These are phyloP conservation scores for Lithosia quadra DNA, from an alignment of 2,888 invertebrate species.

Conservation along the genomic window DNA sequence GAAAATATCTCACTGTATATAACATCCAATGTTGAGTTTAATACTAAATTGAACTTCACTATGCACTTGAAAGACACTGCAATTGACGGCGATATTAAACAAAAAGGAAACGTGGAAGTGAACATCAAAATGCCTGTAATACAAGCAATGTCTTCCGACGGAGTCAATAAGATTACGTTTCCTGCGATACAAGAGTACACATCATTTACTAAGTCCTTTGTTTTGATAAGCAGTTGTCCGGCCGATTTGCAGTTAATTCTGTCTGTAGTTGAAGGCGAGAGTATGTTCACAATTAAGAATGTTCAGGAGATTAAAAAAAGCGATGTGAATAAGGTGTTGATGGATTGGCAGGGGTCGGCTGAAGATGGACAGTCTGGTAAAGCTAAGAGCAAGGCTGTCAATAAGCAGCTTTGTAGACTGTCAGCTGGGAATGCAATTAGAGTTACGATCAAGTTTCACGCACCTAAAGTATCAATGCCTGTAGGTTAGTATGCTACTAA, in stretches of 20 bases:
- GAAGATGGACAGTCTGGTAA: conserved; percentile 62
- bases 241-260: conserved; percentile 73
- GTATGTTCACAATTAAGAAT: conserved; percentile 69
- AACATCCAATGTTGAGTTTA: conserved; percentile 71
- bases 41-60: conserved; percentile 62
- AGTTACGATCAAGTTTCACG: conserved; percentile 70
- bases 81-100: conserved; percentile 67
- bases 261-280: conserved; percentile 67
- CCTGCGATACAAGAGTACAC: conserved; percentile 68
- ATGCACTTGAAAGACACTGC: conserved; percentile 72
- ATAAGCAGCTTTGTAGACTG: conserved; percentile 74
- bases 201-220: conserved; percentile 66
- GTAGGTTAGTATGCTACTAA: conserved; percentile 57
- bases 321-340: conserved; percentile 74
- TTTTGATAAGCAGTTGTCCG: conserved; percentile 76
- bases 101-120: conserved; percentile 64
- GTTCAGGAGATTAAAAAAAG: conserved; percentile 76
- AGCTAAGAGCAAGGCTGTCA: conserved; percentile 62
- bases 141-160: conserved; percentile 76
- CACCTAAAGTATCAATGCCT: conserved; percentile 67
- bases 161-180: conserved; percentile 72
- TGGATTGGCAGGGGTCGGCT: conserved; percentile 61
- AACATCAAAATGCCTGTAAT: conserved; percentile 74
- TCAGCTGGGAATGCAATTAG: conserved; percentile 75
- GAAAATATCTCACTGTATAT: conserved; percentile 70